A percentile compares a stretch with the other conserved stretches of the same genome.
Conservation (phyloP, 2,888 invertebrate genomes). For the Troides helena region DNA sequence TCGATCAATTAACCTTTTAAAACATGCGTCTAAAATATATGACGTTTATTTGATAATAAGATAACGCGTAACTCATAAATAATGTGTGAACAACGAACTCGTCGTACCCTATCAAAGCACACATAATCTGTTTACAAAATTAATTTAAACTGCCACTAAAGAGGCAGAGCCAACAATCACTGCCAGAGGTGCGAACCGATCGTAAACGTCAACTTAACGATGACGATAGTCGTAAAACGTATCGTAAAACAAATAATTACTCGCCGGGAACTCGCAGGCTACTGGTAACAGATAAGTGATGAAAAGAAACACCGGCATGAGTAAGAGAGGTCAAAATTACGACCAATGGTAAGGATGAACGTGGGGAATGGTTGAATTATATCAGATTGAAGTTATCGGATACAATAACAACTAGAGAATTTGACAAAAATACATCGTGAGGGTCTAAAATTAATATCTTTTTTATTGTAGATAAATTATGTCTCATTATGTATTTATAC, state of each 20-base stretch:
- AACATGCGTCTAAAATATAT: not conserved
- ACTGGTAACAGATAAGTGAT: conserved; percentile 31
- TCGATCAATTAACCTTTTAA: no score
- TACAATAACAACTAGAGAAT: no score
- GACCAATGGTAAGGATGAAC: conserved; percentile 1
- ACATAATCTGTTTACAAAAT: conserved; percentile 59
- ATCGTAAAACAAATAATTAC: conserved; percentile 78
- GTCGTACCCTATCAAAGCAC: conserved; percentile 36
- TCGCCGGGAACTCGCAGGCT: conserved; percentile 47
- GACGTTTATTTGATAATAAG: not conserved
- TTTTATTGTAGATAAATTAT: no score
- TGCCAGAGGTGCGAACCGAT: conserved; percentile 66
- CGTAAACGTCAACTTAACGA: conserved; percentile 76
- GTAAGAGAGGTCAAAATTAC: conserved; percentile 5
- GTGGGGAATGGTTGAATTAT: not conserved
- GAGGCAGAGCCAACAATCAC: conserved; percentile 54
- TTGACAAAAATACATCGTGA: no score
- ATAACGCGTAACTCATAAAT: conserved; percentile 3
- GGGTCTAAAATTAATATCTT: no score
- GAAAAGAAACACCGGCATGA: not conserved
- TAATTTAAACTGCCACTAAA: conserved; percentile 61
- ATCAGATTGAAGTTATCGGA: no score
- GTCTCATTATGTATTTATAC: no score
- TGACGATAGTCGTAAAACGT: conserved; percentile 70
- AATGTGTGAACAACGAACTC: conserved; percentile 24